Evolutionary conservation across 2,113 vertebrate genomes (phyloP).

Genomic region (Brevimyrus niger): DNA sequence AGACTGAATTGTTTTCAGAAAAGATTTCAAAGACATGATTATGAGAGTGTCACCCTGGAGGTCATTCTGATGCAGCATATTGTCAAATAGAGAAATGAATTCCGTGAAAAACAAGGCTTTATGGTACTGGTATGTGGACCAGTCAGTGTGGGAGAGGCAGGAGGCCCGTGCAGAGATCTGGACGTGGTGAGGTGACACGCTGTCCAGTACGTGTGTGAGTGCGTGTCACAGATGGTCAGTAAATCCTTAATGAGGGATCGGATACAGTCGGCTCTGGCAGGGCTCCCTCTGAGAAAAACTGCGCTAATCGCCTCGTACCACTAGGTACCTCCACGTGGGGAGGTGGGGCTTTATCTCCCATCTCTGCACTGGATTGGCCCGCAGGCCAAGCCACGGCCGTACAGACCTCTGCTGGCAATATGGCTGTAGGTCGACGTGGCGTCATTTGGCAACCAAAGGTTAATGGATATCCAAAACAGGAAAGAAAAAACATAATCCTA

Average conservation of each 20-base stretch:
- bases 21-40: background rate
- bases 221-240: constrained; percentile 8
- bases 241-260: background rate
- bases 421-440: background rate
- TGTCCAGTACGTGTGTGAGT: background rate
- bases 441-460: background rate
- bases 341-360: background rate
- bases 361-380: background rate
- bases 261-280: background rate
- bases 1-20: background rate
- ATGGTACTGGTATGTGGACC: background rate
- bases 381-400: background rate
- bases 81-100: background rate
- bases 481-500: constrained; percentile 4
- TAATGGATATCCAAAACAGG: constrained; percentile 1
- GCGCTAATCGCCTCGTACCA: background rate
- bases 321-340: background rate
- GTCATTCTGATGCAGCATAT: background rate
- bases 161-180: background rate
- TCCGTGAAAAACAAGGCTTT: background rate
- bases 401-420: background rate
- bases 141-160: background rate
- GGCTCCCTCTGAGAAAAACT: background rate
- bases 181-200: background rate
- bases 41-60: background rate